phyloP scores from a whole-genome alignment of 2,888 invertebrate species.

The Isotomurus palustris region DNA sequence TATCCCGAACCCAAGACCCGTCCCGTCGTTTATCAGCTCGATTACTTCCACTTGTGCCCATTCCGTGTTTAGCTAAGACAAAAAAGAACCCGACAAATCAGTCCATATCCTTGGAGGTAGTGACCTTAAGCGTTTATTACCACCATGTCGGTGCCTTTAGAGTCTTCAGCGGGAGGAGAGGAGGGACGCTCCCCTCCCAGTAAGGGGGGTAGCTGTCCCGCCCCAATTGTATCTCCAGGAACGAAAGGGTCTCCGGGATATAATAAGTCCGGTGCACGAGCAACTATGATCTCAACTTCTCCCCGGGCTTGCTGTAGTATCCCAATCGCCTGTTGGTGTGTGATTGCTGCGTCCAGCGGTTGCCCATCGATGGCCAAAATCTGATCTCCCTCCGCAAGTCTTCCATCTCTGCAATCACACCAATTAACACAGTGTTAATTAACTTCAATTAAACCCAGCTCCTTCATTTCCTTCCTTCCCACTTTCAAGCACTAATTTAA shows the following conservation, averaged over 20 bases:
- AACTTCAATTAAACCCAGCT: no score
- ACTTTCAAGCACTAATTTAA: no score
- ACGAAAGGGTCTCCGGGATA: constrained; percentile 21
- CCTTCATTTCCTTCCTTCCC: no score
- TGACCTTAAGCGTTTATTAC: constrained; percentile 51
- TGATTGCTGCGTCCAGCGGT: constrained; percentile 68
- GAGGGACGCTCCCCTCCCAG: constrained; percentile 51
- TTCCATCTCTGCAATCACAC: constrained; percentile 62
- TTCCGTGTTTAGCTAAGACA: constrained; percentile 96
- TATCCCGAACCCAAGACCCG: constrained; percentile 97
- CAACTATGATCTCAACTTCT: constrained; percentile 62
- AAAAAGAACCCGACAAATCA: constrained; percentile 47
- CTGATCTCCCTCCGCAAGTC: constrained; percentile 72
- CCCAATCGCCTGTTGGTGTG: constrained; percentile 74
- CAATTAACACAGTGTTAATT: no score
- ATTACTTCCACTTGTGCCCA: constrained; percentile 99
- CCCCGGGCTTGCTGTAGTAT: constrained; percentile 66
- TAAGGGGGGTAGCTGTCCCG: constrained; percentile 39
- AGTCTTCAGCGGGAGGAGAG: constrained; percentile 63
- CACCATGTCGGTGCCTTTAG: constrained; percentile 66
- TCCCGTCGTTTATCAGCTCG: constrained; percentile 94
- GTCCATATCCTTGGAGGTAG: neutral
- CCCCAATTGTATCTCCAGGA: constrained; percentile 41
- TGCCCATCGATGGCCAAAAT: constrained; percentile 78
- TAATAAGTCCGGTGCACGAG: constrained; percentile 55